A percentile compares a stretch with the other conserved stretches of the same genome.
These are phyloP conservation scores for Cygnus olor DNA, from an alignment of 2,797 vertebrate species.

Conservation along the genomic window DNA sequence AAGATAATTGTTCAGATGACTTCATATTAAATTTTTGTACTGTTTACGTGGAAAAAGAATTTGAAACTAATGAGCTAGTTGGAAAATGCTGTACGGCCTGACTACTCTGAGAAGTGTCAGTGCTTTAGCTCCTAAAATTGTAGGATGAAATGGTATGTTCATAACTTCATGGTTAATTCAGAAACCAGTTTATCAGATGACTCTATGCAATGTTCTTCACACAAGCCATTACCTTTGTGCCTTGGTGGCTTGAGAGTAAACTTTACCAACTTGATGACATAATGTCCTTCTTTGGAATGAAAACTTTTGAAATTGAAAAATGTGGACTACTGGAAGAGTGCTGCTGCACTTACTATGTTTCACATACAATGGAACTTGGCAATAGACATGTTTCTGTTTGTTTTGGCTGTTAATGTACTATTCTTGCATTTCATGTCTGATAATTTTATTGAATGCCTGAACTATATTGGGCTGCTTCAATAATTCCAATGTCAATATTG, in stretches of 20 bases:
- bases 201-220: neutral
- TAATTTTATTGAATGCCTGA: neutral
- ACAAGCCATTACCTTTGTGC: neutral
- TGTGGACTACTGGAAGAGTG: neutral
- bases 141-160: neutral
- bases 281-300: neutral
- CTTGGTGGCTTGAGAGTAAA: neutral
- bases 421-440: neutral
- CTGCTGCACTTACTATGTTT: neutral
- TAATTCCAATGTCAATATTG: neutral
- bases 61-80: neutral
- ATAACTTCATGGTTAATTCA: neutral
- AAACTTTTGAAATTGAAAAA: neutral
- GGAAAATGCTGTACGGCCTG: neutral
- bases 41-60: neutral
- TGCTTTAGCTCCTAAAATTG: neutral
- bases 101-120: neutral
- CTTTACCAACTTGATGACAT: neutral
- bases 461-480: neutral
- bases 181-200: neutral
- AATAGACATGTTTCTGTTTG: neutral
- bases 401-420: neutral
- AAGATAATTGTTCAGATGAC: neutral
- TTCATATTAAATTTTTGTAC: neutral
- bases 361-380: neutral